These are phyloP conservation scores for Allygus modestus DNA, from an alignment of 2,888 invertebrate genomes.

Conservation along the genomic window DNA sequence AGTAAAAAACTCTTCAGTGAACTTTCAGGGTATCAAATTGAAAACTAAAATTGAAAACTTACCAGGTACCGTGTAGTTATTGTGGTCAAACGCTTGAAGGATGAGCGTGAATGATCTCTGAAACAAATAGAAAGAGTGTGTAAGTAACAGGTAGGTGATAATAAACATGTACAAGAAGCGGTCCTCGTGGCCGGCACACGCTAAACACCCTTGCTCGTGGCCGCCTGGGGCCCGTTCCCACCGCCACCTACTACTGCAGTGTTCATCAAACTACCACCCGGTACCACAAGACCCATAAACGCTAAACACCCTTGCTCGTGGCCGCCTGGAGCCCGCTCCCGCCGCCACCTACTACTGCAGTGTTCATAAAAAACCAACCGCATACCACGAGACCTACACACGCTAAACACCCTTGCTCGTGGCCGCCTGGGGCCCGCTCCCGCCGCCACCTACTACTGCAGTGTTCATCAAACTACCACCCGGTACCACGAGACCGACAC, in stretches of 20 bases:
- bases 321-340: not conserved
- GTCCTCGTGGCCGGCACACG: constrained; percentile 31
- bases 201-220: constrained; percentile 40
- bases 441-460: not conserved
- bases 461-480: not conserved
- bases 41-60: too few species aligned
- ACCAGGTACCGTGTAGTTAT: constrained; percentile 85
- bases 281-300: not conserved
- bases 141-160: constrained; percentile 58
- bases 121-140: constrained; percentile 74
- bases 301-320: constrained; percentile 12
- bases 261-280: not conserved
- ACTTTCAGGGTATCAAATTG: too few species aligned
- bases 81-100: constrained; percentile 93
- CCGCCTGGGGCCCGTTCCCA: not conserved
- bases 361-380: too few species aligned
- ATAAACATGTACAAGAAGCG: constrained; percentile 13
- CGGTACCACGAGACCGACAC: constrained; percentile 1
- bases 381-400: not conserved
- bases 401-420: constrained; percentile 32
- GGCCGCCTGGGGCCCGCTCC: not conserved
- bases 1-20: too few species aligned
- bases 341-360: not conserved
- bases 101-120: constrained; percentile 96
- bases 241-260: not conserved